Evolutionary conservation across 2,797 vertebrate species (phyloP).

Genomic region (Luscinia luscinia): DNA sequence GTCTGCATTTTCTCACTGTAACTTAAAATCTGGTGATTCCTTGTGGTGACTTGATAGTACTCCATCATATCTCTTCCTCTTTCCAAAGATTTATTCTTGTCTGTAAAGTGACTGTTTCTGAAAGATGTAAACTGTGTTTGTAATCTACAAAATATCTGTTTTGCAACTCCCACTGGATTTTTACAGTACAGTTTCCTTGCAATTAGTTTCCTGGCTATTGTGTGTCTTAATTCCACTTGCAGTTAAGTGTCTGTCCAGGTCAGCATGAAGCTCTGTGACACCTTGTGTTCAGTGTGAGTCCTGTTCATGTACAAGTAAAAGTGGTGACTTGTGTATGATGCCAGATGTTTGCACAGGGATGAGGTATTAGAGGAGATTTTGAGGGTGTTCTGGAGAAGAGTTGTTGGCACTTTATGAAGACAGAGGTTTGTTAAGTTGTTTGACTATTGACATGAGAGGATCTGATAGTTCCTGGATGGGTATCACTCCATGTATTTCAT

Average conservation of each 20-base stretch:
- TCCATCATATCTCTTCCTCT: background rate
- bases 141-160: background rate
- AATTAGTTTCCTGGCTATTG: background rate
- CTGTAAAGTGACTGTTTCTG: background rate
- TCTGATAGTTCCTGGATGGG: background rate
- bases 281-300: background rate
- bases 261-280: accelerated
- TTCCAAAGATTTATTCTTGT: background rate
- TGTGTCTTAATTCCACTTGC: background rate
- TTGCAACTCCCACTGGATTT: background rate
- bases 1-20: background rate
- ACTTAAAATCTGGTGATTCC: background rate
- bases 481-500: background rate
- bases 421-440: background rate
- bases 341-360: background rate
- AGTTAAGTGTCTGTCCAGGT: background rate
- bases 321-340: background rate
- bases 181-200: background rate
- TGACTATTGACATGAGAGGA: background rate
- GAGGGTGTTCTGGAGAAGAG: background rate
- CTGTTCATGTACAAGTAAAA: background rate
- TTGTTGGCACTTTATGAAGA: background rate
- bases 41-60: background rate
- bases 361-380: background rate
- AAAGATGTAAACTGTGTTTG: background rate